Evolutionary conservation across 2,797 vertebrate species (phyloP).

Genomic region (Epinephelus awoara): DNA sequence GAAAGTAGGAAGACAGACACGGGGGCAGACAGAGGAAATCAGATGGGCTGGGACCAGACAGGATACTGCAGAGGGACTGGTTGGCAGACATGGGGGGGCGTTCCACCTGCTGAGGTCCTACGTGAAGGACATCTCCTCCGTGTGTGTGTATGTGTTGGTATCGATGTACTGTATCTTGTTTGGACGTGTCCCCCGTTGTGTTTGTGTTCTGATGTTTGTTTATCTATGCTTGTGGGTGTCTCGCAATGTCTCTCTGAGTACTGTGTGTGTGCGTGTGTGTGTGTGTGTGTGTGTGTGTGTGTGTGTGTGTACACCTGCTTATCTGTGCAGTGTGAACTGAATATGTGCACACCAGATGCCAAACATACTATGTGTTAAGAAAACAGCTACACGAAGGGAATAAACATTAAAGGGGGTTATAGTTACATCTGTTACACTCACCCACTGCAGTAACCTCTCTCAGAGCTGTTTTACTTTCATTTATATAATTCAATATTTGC

Average conservation of each 20-base stretch:
- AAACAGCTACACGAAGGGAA: background rate
- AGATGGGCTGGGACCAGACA: slow-evolving; percentile 65
- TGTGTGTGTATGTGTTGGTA: slow-evolving; percentile 13
- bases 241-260: slow-evolving; percentile 34
- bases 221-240: slow-evolving; percentile 53
- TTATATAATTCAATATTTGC: background rate
- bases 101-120: slow-evolving; percentile 69
- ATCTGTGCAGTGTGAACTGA: slow-evolving; percentile 47
- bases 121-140: slow-evolving; percentile 65
- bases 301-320: background rate
- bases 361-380: slow-evolving; percentile 21
- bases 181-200: slow-evolving; percentile 43
- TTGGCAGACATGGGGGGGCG: slow-evolving; percentile 37
- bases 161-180: slow-evolving; percentile 59
- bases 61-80: slow-evolving; percentile 44
- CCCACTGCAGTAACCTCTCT: background rate
- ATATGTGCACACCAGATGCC: slow-evolving; percentile 47
- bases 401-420: slow-evolving; percentile 37
- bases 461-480: background rate
- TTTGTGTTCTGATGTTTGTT: slow-evolving; percentile 64
- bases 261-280: too few relatives aligned
- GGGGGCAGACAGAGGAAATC: slow-evolving; percentile 57
- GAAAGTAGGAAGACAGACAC: slow-evolving; percentile 46
- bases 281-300: slow-evolving; percentile 14
- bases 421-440: slow-evolving; percentile 30